phyloP scores from a whole-genome alignment of 2,888 invertebrate genomes.

The Lissocephala sabroskyi region DNA sequence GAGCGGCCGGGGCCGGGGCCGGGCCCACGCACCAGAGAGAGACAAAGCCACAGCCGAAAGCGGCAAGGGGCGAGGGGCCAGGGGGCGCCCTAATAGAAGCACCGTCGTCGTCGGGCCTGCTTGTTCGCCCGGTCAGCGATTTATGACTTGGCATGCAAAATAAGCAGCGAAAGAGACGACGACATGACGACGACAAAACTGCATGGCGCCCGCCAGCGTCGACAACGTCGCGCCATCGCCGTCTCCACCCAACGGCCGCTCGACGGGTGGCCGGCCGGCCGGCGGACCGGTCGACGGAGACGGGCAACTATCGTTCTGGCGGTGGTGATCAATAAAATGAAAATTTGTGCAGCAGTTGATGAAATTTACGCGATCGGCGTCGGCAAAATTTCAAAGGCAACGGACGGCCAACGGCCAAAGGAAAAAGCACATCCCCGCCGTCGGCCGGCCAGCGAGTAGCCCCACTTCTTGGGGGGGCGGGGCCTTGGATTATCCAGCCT shows the following conservation, averaged over 20 bases:
- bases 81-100: slow-evolving; percentile 21
- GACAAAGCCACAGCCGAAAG: background rate
- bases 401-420: background rate
- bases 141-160: slow-evolving; percentile 64
- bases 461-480: too few species aligned
- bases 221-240: slow-evolving; percentile 16
- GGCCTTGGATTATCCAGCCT: slow-evolving; percentile 20
- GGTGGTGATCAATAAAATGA: slow-evolving; percentile 57
- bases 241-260: slow-evolving; percentile 14
- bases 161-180: slow-evolving; percentile 29
- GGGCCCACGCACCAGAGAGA: slow-evolving; percentile 39
- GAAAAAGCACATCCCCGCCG: background rate
- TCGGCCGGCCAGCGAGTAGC: background rate
- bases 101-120: slow-evolving; percentile 15
- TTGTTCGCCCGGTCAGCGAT: slow-evolving; percentile 37
- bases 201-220: slow-evolving; percentile 65
- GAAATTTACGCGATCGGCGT: slow-evolving; percentile 63
- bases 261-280: slow-evolving; percentile 47
- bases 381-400: slow-evolving; percentile 45
- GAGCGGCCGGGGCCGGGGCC: slow-evolving; percentile 10
- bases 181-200: slow-evolving; percentile 55
- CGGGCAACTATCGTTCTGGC: slow-evolving; percentile 16
- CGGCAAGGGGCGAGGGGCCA: background rate
- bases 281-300: background rate
- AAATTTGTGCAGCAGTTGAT: slow-evolving; percentile 67